Percentiles rank a stretch among this genome's conserved stretches.
phyloP scores from a whole-genome alignment of 1,140 invertebrate genomes.

The Bactericera cockerelli region DNA sequence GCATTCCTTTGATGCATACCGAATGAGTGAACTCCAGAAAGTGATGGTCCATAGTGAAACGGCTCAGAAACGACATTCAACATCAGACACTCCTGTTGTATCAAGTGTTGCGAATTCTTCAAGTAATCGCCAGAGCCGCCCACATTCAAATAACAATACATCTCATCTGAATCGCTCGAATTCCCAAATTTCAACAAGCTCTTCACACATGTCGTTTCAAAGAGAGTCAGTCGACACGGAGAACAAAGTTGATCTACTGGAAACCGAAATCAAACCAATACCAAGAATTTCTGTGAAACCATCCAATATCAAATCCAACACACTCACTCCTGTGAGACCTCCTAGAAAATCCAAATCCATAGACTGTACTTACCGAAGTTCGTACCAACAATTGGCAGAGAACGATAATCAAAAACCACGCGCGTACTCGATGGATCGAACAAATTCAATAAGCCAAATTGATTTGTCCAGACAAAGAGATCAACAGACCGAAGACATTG shows the following conservation, averaged over 20 bases:
- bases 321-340: background rate
- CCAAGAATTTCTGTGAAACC: background rate
- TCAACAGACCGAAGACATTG: background rate
- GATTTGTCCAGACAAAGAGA: background rate
- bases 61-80: background rate
- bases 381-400: background rate
- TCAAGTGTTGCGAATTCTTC: no score
- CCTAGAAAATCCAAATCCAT: slow-evolving; percentile 6
- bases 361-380: background rate
- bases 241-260: background rate
- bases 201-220: no score
- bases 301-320: background rate
- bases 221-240: no score
- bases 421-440: slow-evolving; percentile 2
- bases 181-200: no score
- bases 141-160: no score
- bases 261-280: background rate
- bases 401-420: background rate
- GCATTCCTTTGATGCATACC: background rate
- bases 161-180: no score
- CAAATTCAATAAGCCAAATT: background rate
- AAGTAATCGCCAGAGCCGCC: no score
- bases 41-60: background rate
- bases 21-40: background rate
- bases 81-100: background rate